Evolutionary conservation across 1,140 invertebrate species (phyloP).

Genomic region (Zaprionus davidi): DNA sequence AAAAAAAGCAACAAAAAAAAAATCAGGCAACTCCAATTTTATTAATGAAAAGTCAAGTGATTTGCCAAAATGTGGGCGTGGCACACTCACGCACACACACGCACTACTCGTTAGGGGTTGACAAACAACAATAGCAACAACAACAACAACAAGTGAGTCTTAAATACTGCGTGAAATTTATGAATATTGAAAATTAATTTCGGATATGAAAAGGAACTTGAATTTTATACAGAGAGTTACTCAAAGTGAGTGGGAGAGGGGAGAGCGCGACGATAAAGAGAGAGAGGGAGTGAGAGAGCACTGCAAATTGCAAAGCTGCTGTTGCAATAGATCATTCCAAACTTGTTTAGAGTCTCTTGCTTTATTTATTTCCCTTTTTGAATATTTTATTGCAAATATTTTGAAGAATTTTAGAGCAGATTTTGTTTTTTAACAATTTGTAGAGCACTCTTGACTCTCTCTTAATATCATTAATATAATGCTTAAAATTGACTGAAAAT

Average conservation of each 20-base stretch:
- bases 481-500: too few relatives aligned
- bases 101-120: conserved; percentile 65
- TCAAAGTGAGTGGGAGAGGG: background rate
- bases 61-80: conserved; percentile 71
- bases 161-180: conserved; percentile 38
- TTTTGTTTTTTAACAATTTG: background rate
- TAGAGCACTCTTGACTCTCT: too few relatives aligned
- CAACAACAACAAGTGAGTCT: background rate
- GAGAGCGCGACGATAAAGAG: background rate
- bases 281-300: background rate
- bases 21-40: conserved; percentile 69
- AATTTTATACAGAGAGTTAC: background rate
- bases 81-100: conserved; percentile 42
- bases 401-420: background rate
- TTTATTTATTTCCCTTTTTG: conserved; percentile 15
- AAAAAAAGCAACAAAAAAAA: conserved; percentile 9
- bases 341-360: conserved; percentile 12
- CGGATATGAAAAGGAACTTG: background rate
- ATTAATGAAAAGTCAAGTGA: conserved; percentile 82
- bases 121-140: conserved; percentile 4
- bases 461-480: background rate
- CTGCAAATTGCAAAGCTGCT: background rate
- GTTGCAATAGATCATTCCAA: conserved; percentile 25
- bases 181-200: conserved; percentile 28
- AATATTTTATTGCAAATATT: background rate